Base-by-base conservation (phyloP, 2,797 vertebrate species). In the Octomys mimax region DNA sequence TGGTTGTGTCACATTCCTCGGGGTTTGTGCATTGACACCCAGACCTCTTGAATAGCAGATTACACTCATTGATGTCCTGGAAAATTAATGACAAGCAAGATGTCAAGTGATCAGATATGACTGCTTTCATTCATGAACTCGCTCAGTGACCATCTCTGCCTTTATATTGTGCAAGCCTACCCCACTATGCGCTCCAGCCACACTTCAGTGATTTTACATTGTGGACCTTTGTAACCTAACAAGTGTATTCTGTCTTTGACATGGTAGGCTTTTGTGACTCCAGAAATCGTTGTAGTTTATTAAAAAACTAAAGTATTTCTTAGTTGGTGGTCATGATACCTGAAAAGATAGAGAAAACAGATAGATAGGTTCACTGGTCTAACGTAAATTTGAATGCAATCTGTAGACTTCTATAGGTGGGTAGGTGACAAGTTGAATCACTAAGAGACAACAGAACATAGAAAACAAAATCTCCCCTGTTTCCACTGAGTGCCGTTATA, bases 241-340 rank as follows among this genome's bases (percentile, higher is more conserved):
- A 28, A 33, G 14, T 87, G 5, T 33, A 46, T 21, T 12, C 24
- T 26, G 2, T 57, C 68, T 21, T 96, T 84, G 1, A n/a, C 68
- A 12, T 7, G 9, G 42, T 94, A 71, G 36, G 10, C 28, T 95
- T 82, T 93, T 42, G 24, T 90, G 80, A 39, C 52, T 90, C 71
- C n/a, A 42, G 39, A 96, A 92, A 87, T 36, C 54, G 19, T 19
- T 95, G n/a, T 18, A 22, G 85, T 91, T 71, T 95, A 24, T 89
- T 75, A 90, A 26, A 79, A 31, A 31, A 59, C 39, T 22, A 68
- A 81, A 13, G 36, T 2, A 52, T 2, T 84, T 93, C 33, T 77
- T 88, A 73, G 77, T 93, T 91, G 21, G 16, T 64, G 31, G 87
- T 83, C 21, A 36, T 57, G 54, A 42, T 21, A 87, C 66, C 33